Evolutionary conservation across 1,140 invertebrate genomes (phyloP), one percentile per base, ranked within the genome.

Genomic region (Globodera ellingtonae): DNA sequence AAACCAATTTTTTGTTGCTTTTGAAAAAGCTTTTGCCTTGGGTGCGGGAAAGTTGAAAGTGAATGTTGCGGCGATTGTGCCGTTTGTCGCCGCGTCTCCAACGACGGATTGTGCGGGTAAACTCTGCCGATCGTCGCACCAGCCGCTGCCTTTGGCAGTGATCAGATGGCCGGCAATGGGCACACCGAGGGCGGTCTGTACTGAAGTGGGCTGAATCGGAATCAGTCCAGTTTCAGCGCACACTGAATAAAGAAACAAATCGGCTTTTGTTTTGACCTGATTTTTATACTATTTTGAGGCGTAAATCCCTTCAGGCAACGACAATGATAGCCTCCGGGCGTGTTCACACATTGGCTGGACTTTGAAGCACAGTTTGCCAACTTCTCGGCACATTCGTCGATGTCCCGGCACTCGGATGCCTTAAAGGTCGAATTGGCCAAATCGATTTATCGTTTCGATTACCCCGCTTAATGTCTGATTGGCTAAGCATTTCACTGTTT

Each of bases 321-420:
- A 87, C 96, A 98, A 78, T 93, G 93, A 90, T 97, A 97, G 44
- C 95, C 94, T 72, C 96, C 96, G 59, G 94, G 92, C 35, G 93
- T 93, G 87, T 98, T 98, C 72, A 93, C 93, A 90, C 96, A 98
- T 90, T 95, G 93, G 0, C 95, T 89, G 5, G 82, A 81, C 35
- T 83, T 74, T 8, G 78, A 44, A 24, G 82, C 72, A 70, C 87
- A 87, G 69, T 79, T 82, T 21, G 86, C 83, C 18, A 62, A 47
- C 79, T 94, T 94, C 66, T 92, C 94, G 1, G 92, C 91, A 90
- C 96, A 98, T 91, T 98, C 96, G 85, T 98, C 95, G 59, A 97
- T 93, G 90, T 97, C 95, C 92, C 79, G 65, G 69, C 87, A 89
- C 78, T 84, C 78, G 0, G 95, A 95, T 7, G 94, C 92, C 75